phyloP scores from a whole-genome alignment of 2,797 vertebrate species.

The Novumbra hubbsi region DNA sequence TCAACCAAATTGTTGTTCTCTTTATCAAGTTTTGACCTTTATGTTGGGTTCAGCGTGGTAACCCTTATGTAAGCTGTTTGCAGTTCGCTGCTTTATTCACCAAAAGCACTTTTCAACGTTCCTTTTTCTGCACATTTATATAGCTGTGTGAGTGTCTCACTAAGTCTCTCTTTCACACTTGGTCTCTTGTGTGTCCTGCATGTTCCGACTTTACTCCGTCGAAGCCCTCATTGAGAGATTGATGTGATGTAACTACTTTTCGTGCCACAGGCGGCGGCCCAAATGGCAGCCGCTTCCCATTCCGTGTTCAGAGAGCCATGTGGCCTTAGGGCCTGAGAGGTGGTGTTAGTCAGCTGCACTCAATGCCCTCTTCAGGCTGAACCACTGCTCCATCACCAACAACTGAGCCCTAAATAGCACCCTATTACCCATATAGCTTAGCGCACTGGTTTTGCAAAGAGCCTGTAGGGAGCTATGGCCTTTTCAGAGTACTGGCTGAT shows the following conservation, averaged over 20 bases:
- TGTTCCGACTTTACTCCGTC: not conserved
- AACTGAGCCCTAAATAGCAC: not conserved
- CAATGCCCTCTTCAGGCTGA: constrained; percentile 20
- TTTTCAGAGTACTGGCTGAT: too few species aligned
- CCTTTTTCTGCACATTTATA: not conserved
- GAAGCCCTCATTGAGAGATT: constrained; percentile 18
- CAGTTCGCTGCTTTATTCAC: constrained; percentile 56
- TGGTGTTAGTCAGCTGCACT: constrained; percentile 33
- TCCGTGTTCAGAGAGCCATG: constrained; percentile 1
- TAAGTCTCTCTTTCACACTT: too few species aligned
- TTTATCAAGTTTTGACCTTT: not conserved
- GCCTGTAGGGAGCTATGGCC: too few species aligned
- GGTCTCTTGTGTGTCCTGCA: too few species aligned
- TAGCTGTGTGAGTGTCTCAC: not conserved
- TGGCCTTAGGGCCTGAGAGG: constrained; percentile 4
- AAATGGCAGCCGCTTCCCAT: not conserved
- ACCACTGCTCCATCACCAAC: constrained; percentile 9
- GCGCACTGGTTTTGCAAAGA: not conserved
- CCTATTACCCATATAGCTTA: not conserved
- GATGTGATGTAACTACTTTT: constrained; percentile 31
- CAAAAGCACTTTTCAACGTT: constrained; percentile 48
- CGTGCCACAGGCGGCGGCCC: constrained; percentile 3
- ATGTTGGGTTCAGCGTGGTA: not conserved
- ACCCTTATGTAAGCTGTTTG: constrained; percentile 14
- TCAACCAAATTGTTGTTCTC: not conserved